A percentile compares a stretch with the other conserved stretches of the same genome.
Conservation (phyloP, 2,113 vertebrate genomes). For the Sinocyclocheilus anophthalmus region DNA sequence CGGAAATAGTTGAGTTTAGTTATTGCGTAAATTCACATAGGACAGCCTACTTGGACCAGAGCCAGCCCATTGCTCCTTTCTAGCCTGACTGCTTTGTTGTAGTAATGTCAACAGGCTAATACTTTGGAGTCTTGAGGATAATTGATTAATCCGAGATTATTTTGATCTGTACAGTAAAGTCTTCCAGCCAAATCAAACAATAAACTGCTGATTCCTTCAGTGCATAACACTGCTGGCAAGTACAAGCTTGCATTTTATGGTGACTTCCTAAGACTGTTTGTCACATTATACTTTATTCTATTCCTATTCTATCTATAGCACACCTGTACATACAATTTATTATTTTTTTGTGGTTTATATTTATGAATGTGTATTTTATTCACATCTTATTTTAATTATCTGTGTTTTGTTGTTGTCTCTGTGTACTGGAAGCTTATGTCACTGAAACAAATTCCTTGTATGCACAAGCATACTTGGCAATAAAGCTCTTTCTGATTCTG, state of each 20-base stretch:
- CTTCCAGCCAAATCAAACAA: not conserved
- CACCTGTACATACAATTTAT: no score
- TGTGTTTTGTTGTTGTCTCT: no score
- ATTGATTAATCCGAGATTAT: not conserved
- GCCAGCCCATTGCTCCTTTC: slow-evolving; percentile 6
- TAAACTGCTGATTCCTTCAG: not conserved
- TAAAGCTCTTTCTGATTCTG: no score
- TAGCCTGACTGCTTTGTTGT: not conserved
- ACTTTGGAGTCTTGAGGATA: not conserved
- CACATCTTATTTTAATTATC: no score
- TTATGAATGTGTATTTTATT: no score
- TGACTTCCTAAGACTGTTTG: not conserved
- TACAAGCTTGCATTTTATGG: not conserved
- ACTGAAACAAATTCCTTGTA: no score
- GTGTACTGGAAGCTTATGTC: no score
- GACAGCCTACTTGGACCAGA: slow-evolving; percentile 37
- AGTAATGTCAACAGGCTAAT: not conserved
- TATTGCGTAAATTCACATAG: not conserved
- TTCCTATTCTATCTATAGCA: no score
- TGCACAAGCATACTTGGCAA: no score
- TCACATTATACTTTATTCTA: not conserved
- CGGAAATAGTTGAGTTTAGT: not conserved
- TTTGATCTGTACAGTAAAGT: not conserved
- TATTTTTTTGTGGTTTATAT: no score
- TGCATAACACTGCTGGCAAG: not conserved